Evolutionary conservation across 2,797 vertebrate genomes (phyloP).

Genomic region (Cottoperca gobio): DNA sequence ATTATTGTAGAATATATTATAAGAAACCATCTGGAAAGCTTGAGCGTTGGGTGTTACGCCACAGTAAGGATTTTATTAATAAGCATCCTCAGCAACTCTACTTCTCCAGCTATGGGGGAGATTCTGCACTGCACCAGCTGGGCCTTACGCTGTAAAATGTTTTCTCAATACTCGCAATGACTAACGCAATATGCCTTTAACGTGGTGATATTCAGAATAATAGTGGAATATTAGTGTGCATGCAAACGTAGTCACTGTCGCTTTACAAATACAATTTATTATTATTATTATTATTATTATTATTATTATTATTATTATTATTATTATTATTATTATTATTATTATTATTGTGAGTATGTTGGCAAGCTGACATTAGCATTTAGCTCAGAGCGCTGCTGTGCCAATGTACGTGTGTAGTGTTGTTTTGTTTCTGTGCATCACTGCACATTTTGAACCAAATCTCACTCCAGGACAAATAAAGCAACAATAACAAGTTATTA

Average conservation of each 20-base stretch:
- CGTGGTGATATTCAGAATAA: too few relatives aligned
- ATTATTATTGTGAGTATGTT: background rate
- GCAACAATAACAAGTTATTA: too few relatives aligned
- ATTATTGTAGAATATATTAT: constrained; percentile 2
- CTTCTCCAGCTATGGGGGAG: background rate
- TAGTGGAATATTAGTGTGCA: too few relatives aligned
- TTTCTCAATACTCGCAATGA: too few relatives aligned
- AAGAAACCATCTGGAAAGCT: background rate
- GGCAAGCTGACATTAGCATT: background rate
- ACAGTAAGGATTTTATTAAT: background rate
- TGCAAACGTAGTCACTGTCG: too few relatives aligned
- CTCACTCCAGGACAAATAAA: background rate
- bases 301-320: too few relatives aligned
- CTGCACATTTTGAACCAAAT: background rate
- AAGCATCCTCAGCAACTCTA: background rate
- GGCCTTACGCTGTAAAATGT: background rate
- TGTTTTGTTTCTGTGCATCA: background rate
- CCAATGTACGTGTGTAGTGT: background rate
- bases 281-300: too few relatives aligned
- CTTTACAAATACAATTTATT: too few relatives aligned
- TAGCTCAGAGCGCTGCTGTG: background rate
- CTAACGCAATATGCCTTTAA: too few relatives aligned
- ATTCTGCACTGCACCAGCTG: background rate
- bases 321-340: too few relatives aligned
- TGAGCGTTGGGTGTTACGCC: background rate